These are phyloP conservation scores for Matsumurasca onukii DNA, from an alignment of 1,140 invertebrate species.

Conservation along the genomic window DNA sequence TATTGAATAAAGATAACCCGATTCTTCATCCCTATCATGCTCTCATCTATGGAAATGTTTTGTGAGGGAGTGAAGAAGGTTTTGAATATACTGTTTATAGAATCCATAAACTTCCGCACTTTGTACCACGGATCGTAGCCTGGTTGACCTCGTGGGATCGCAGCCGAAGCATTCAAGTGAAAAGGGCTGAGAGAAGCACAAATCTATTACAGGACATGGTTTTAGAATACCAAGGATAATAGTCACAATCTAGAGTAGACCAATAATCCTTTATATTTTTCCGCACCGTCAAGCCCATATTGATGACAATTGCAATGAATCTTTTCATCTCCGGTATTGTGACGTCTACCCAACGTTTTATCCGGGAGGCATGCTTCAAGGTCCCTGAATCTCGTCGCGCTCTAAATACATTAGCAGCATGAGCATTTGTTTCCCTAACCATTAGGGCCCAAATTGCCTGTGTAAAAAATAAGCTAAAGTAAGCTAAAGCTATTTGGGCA, in stretches of 20 bases:
- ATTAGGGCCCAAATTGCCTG: not conserved
- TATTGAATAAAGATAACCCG: conserved; percentile 28
- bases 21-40: conserved; percentile 31
- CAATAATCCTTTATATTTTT: conserved; percentile 20
- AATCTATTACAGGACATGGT: conserved; percentile 19
- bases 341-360: not conserved
- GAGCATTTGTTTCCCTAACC: not conserved
- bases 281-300: conserved; percentile 5
- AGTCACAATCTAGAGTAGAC: not conserved
- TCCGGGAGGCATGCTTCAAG: not conserved
- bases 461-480: conserved; percentile 8
- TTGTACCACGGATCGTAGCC: conserved; percentile 22
- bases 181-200: conserved; percentile 10
- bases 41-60: conserved; percentile 15
- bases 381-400: not conserved
- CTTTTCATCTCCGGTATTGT: conserved; percentile 13
- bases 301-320: not conserved
- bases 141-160: not conserved
- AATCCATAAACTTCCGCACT: not conserved
- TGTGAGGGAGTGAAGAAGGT: conserved; percentile 9
- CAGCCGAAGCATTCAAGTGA: not conserved
- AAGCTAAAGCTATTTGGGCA: not conserved
- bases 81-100: conserved; percentile 11
- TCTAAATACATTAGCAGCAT: not conserved
- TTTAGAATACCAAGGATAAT: not conserved